Percentiles rank a stretch among this genome's conserved stretches.
These are phyloP conservation scores for Zophobas morio DNA, from an alignment of 1,140 invertebrate species.

Conservation along the genomic window DNA sequence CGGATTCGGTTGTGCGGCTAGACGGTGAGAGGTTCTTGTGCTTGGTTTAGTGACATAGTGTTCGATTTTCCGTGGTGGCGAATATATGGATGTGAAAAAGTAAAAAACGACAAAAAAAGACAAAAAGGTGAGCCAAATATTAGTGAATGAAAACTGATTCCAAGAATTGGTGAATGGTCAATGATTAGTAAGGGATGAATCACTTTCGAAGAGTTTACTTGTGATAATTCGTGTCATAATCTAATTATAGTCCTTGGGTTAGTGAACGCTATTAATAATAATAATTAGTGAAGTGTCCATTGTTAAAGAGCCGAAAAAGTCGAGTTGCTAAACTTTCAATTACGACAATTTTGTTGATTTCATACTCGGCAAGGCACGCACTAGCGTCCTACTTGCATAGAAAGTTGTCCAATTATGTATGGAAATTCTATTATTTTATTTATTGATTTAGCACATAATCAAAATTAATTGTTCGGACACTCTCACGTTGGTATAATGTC, in stretches of 20 bases:
- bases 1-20: constrained; percentile 14
- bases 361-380: constrained; percentile 35
- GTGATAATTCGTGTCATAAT: constrained; percentile 1
- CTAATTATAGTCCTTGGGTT: background rate
- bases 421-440: background rate
- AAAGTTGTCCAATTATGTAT: constrained; percentile 31
- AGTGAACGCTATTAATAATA: constrained; percentile 12
- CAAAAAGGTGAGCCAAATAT: background rate
- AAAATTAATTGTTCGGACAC: too few relatives aligned
- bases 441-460: too few relatives aligned
- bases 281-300: constrained; percentile 6
- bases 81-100: constrained; percentile 21
- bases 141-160: background rate
- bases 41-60: constrained; percentile 36
- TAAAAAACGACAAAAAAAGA: background rate
- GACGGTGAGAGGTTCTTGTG: constrained; percentile 20
- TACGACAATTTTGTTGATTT: constrained; percentile 30
- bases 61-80: background rate
- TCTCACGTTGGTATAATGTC: too few relatives aligned
- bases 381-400: constrained; percentile 22
- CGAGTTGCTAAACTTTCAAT: constrained; percentile 4
- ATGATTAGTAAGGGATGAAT: background rate
- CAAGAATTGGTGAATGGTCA: background rate
- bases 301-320: constrained; percentile 13
- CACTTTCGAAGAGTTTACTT: background rate